Evolutionary conservation across 2,888 invertebrate species (phyloP), one percentile per base, ranked within the genome.

Genomic region (Byasa hedistus): DNA sequence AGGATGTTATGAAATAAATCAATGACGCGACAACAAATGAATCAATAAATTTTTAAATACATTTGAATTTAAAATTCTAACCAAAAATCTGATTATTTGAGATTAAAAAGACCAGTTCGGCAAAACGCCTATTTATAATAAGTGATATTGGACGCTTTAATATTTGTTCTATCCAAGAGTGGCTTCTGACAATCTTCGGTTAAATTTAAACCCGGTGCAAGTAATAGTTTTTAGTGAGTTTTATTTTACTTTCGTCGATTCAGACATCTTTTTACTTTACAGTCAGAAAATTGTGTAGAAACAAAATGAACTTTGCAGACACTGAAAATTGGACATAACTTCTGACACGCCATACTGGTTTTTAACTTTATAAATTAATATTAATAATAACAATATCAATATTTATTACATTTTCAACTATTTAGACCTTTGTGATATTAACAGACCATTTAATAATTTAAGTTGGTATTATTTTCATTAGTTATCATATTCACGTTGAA

Each of bases 181-280:
- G n/a, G 48, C 48, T 23, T 22, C 22, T 54, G 52, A n/a, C 22
- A 54, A 22, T 22, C 52, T 54, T 54, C 22, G 1, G 21, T 54
- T 23, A n/a, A 54, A 54, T 54, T 22, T 22, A 54, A 54, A 54
- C 23, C 21, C 52, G 22, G 22, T 54, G 52, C 52, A 54, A 54
- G 52, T 54, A 54, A 54, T 54, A 54, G 52, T 54, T 54, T 54
- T 22, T 12, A 2, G 52, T 22, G 22, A 22, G 52, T 54, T 54
- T 54, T 54, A 54, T 54, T 54, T 54, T 54, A 54, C 22, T 54
- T 54, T 22, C 52, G 3, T 24, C 32, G 36, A 61, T 61, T 54
- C 32, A 61, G 22, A 54, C 52, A 61, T 60, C 22, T 54, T 15
- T 51, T 54, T 7, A n/a, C 22, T 54, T 21, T 52, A 32, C 32